Evolutionary conservation across 2,888 invertebrate species (phyloP).

Genomic region (Torymus auratus): DNA sequence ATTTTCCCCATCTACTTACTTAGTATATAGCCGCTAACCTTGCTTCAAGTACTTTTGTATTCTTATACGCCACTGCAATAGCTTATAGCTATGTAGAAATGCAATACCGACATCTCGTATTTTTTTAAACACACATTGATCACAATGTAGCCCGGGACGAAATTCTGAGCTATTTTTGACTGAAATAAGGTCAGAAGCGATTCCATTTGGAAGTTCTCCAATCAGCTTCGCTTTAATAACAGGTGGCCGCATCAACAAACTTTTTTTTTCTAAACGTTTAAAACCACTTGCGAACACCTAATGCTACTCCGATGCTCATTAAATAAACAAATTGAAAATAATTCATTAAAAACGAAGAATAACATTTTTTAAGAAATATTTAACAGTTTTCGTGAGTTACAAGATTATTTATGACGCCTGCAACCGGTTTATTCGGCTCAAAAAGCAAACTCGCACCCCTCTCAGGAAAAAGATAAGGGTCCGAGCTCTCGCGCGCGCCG

Average conservation of each 20-base stretch:
- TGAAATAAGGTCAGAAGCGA: conserved; percentile 56
- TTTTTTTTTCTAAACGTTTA: neutral
- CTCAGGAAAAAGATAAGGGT: neutral
- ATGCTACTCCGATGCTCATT: too few species aligned
- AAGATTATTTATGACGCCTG: too few species aligned
- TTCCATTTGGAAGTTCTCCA: conserved; percentile 55
- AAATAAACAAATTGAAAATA: too few species aligned
- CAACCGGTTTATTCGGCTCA: neutral
- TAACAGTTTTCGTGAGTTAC: too few species aligned
- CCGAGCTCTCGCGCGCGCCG: neutral
- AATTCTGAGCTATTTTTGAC: conserved; percentile 50
- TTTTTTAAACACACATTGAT: conserved; percentile 32
- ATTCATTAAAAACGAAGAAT: too few species aligned
- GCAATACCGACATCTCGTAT: neutral
- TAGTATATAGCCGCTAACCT: too few species aligned
- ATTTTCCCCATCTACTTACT: too few species aligned
- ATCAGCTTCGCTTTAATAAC: conserved; percentile 50
- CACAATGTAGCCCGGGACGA: conserved; percentile 25
- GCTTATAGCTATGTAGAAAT: neutral
- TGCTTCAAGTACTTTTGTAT: too few species aligned
- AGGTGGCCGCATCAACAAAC: conserved; percentile 14
- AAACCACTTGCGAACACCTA: too few species aligned
- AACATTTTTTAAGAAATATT: too few species aligned
- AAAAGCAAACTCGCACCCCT: too few species aligned
- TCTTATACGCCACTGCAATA: neutral